Evolutionary conservation across 2,888 invertebrate species (phyloP), one percentile per base, ranked within the genome.

Genomic region (Agriopis aurantiaria): DNA sequence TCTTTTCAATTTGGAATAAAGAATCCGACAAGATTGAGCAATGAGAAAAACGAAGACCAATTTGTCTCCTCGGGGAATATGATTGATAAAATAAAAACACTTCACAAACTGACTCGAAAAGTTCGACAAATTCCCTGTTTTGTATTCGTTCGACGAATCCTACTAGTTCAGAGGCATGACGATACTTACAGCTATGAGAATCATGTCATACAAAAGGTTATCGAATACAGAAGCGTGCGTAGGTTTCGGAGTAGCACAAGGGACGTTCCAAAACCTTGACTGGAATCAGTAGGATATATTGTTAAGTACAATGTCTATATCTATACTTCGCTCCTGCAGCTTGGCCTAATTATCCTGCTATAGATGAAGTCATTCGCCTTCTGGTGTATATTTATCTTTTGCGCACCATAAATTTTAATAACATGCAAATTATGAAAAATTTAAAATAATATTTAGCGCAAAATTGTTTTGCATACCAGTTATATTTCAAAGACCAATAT

Each of bases 81-180:
- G 51, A 62, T 68, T 43, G 62, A 62, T 51, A 9, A 57, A 68
- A 68, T 23, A 46, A 56, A 68, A 67, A 62, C n/a, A 41, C 48
- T 59, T 48, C 59, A 9, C 53, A 41, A 62, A 56, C 51, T 5
- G 45, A 23, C 51, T 55, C n/a, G 56, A 23, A 51, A 48, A 41
- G 17, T 58, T 58, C 51, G 33, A 33, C 57, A 58, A 52, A 52
- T 57, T 46, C n/a, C 51, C n/a, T 63, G 53, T 63, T 63, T 63
- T 59, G 63, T 68, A 68, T 68, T 68, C 62, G 12, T 63, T 52
- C 9, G 23, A 43, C 17, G 52, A 41, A 68, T 6, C 10, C 9
- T 43, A 55, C 41, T 6, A 49, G 8, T 51, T 46, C 51, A 33
- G 12, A 43, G 43, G 23, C 23, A 41, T 56, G 48, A n/a, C n/a